Percentiles rank a stretch among this genome's conserved stretches.
Conservation (phyloP, 2,113 vertebrate genomes). For the Ardeotis arabs region DNA sequence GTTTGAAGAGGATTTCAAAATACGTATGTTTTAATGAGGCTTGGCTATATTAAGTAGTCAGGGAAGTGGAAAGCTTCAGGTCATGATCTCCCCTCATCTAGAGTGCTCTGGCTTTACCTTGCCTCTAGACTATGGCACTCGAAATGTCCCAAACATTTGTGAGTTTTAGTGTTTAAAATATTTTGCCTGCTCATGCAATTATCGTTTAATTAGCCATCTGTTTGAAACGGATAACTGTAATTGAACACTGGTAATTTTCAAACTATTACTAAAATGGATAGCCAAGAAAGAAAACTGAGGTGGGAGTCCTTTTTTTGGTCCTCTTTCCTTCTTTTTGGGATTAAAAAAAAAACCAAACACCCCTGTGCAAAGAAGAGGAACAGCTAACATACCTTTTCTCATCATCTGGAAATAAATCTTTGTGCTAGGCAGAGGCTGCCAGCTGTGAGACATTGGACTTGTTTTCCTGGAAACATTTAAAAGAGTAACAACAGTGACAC, state of each 20-base stretch:
- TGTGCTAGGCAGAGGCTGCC: not conserved
- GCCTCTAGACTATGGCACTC: not conserved
- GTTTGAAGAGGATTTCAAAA: not conserved
- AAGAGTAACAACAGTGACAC: not conserved
- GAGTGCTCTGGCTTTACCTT: not conserved
- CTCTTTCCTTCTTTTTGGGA: not conserved
- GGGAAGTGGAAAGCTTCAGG: not conserved
- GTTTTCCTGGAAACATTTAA: not conserved
- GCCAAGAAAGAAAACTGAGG: not conserved
- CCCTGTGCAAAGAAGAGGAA: not conserved
- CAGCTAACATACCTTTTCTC: not conserved
- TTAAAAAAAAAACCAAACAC: not conserved
- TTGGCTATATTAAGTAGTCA: not conserved
- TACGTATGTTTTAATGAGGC: not conserved
- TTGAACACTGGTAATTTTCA: not conserved
- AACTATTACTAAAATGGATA: not conserved
- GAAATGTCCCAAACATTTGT: not conserved
- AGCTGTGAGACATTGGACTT: not conserved
- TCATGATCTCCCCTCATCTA: not conserved
- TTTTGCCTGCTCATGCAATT: not conserved
- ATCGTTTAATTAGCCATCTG: slow-evolving; percentile 31
- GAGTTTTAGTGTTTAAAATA: not conserved
- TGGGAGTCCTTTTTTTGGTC: not conserved
- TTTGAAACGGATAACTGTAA: not conserved
- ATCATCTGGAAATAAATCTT: not conserved